phyloP scores from a whole-genome alignment of 2,888 invertebrate genomes.

The Stratiomys singularior region DNA sequence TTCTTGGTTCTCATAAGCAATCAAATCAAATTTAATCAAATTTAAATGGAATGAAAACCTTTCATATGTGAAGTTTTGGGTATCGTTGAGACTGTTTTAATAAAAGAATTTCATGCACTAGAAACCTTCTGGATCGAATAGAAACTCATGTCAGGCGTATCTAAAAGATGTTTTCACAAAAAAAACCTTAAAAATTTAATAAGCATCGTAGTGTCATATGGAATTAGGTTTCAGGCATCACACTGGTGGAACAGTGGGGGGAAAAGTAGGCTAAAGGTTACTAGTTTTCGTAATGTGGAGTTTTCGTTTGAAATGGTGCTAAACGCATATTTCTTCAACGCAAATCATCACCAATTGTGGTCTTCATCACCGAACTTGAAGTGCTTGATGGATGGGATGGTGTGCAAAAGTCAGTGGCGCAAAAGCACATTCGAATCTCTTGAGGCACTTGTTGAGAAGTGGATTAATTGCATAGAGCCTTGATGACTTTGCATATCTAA shows the following conservation, averaged over 20 bases:
- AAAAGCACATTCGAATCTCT: background rate
- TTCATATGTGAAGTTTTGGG: too few species aligned
- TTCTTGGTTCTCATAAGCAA: too few species aligned
- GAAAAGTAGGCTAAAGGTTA: slow-evolving; percentile 32
- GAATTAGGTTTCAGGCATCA: too few species aligned
- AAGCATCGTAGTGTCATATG: too few species aligned
- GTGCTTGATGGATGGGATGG: background rate
- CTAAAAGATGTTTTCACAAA: too few species aligned
- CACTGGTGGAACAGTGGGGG: too few species aligned
- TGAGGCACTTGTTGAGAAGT: slow-evolving; percentile 20
- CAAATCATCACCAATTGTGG: slow-evolving; percentile 29
- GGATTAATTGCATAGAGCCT: slow-evolving; percentile 39
- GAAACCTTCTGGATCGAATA: background rate
- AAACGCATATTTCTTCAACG: slow-evolving; percentile 35
- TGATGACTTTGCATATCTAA: slow-evolving; percentile 20
- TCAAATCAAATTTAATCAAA: too few species aligned
- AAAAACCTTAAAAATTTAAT: too few species aligned
- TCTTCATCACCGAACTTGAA: slow-evolving; percentile 3
- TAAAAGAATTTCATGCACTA: background rate
- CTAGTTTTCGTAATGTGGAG: background rate
- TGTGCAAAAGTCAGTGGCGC: slow-evolving; percentile 7
- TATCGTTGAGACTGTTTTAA: background rate
- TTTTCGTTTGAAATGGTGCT: slow-evolving; percentile 38
- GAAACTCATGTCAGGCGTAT: too few species aligned
- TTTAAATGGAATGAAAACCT: too few species aligned